These are phyloP conservation scores for Myotis pilosus DNA, from an alignment of 2,797 vertebrate species.

Conservation along the genomic window DNA sequence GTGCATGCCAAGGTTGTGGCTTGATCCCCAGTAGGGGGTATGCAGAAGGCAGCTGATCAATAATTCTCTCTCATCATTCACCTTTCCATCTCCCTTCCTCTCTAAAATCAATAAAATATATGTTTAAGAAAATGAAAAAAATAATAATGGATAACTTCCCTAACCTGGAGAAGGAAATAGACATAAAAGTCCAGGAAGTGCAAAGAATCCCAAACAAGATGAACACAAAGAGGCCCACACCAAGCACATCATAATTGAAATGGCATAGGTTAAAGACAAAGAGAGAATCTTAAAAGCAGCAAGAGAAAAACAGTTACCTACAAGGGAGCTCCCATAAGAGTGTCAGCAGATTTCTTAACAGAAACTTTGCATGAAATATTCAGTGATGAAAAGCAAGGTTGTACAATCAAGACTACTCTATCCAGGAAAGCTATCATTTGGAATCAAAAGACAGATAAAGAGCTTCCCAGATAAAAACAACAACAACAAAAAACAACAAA, in stretches of 20 bases:
- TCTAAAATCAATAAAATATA: too few species aligned
- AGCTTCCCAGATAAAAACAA: background rate
- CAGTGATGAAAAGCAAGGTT: background rate
- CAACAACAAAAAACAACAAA: background rate
- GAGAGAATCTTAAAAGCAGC: background rate
- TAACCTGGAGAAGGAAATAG: background rate
- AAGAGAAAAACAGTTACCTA: background rate
- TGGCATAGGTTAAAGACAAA: background rate
- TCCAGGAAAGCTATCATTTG: background rate
- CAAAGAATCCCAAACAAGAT: background rate
- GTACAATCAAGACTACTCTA: background rate
- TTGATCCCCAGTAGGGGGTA: too few species aligned
- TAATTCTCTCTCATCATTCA: too few species aligned
- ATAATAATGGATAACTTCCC: background rate
- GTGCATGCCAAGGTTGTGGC: too few species aligned
- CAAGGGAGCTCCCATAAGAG: background rate
- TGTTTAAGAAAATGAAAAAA: background rate
- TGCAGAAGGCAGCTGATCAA: too few species aligned
- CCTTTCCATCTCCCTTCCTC: too few species aligned
- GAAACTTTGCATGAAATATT: background rate
- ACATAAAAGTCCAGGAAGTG: background rate
- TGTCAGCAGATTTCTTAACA: background rate
- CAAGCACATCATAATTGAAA: background rate
- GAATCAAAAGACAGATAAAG: background rate
- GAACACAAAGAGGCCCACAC: background rate